Conservation (phyloP, 2,888 invertebrate species). For the Euclidia mi region DNA sequence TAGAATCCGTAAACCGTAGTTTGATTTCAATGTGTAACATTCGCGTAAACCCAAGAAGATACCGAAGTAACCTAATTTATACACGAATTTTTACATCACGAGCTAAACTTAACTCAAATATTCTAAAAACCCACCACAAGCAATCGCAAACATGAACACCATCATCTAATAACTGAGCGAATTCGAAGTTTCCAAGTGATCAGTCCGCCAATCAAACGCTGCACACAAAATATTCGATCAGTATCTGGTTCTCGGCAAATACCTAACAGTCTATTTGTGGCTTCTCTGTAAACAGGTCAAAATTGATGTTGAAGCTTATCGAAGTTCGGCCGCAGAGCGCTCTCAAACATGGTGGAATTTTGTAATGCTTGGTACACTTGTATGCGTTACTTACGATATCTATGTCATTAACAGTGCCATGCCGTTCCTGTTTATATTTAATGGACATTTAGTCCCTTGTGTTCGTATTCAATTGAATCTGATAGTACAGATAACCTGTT, state of each 20-base stretch:
- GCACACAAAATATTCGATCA: slow-evolving; percentile 46
- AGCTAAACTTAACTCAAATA: no score
- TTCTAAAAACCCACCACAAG: no score
- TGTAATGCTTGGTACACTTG: slow-evolving; percentile 61
- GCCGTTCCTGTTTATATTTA: not conserved
- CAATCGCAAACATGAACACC: not conserved
- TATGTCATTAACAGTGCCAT: slow-evolving; percentile 28
- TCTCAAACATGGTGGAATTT: slow-evolving; percentile 59
- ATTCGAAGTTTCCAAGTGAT: slow-evolving; percentile 40
- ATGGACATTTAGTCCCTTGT: not conserved
- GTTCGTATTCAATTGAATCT: not conserved
- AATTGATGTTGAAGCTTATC: slow-evolving; percentile 84
- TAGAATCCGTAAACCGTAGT: no score
- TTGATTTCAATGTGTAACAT: no score
- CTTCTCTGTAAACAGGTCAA: slow-evolving; percentile 78
- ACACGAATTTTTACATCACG: no score
- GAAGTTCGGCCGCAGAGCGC: slow-evolving; percentile 52
- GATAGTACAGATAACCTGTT: not conserved
- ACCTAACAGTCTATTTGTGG: slow-evolving; percentile 67
- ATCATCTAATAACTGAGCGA: not conserved
- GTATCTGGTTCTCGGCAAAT: slow-evolving; percentile 50
- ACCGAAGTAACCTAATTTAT: no score
- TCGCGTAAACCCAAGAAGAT: no score
- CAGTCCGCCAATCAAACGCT: slow-evolving; percentile 46
- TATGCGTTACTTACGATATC: slow-evolving; percentile 29